Evolutionary conservation across 1,140 invertebrate genomes (phyloP).

Genomic region (Samia ricini): DNA sequence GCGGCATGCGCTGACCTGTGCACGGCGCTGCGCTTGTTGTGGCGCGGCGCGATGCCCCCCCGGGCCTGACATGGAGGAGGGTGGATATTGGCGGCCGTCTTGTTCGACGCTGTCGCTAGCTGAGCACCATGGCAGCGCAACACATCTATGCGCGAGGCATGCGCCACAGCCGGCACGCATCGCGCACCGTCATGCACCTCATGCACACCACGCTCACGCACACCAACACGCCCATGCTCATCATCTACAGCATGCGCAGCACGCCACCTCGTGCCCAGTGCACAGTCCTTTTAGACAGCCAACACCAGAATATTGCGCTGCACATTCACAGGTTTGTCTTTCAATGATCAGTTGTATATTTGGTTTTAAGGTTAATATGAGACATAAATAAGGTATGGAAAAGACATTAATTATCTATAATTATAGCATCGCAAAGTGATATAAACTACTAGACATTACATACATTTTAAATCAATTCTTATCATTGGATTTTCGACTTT

Average conservation of each 20-base stretch:
- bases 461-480: too few species aligned
- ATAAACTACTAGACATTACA: too few species aligned
- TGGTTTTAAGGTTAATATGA: background rate
- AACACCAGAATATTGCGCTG: constrained; percentile 67
- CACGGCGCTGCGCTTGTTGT: constrained; percentile 69
- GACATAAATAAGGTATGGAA: background rate
- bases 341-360: background rate
- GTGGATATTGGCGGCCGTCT: constrained; percentile 67
- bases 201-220: constrained; percentile 38
- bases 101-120: constrained; percentile 69
- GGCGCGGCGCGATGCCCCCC: constrained; percentile 69
- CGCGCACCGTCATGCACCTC: constrained; percentile 49
- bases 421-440: too few species aligned
- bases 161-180: constrained; percentile 44
- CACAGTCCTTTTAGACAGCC: constrained; percentile 71
- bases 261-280: constrained; percentile 59
- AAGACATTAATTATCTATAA: too few species aligned
- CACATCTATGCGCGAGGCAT: constrained; percentile 62
- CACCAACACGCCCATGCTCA: constrained; percentile 47
- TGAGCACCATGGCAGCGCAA: constrained; percentile 66
- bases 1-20: constrained; percentile 71
- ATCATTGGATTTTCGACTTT: too few species aligned
- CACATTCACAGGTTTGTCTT: constrained; percentile 66
- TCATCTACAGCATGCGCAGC: constrained; percentile 43
- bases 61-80: constrained; percentile 69